Evolutionary conservation across 1,140 invertebrate species (phyloP).

Genomic region (Homarus americanus): DNA sequence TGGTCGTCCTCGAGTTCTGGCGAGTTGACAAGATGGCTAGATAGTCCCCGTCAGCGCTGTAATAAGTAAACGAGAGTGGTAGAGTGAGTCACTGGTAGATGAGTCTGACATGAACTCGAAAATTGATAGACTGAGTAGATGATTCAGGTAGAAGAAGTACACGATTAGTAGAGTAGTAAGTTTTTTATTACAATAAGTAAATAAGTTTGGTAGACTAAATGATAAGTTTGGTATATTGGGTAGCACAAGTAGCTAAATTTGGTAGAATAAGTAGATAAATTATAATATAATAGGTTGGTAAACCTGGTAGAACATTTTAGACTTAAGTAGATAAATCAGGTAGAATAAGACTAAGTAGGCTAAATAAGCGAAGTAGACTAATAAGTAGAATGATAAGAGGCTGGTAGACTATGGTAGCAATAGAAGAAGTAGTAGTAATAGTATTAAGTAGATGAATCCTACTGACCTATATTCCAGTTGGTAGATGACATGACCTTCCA

Average conservation of each 20-base stretch:
- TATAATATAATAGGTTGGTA: no score
- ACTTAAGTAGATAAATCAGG: no score
- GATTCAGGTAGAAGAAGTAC: neutral
- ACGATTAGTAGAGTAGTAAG: neutral
- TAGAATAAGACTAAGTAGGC: neutral
- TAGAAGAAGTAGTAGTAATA: neutral
- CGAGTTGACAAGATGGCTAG: conserved; percentile 8
- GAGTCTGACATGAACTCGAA: neutral
- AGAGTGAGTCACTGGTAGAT: no score
- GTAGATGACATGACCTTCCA: conserved; percentile 21
- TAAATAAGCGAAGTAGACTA: neutral
- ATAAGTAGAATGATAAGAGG: neutral
- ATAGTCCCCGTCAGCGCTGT: conserved; percentile 21
- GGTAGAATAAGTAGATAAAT: no score
- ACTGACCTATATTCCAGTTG: conserved; percentile 27
- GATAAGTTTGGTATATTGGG: neutral
- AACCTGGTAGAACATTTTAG: no score
- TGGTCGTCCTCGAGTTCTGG: neutral
- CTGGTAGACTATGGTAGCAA: neutral
- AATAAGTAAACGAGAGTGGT: no score
- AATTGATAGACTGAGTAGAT: neutral
- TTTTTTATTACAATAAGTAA: neutral
- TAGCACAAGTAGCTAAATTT: no score
- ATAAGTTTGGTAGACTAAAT: neutral
- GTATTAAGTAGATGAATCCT: neutral